Evolutionary conservation across 2,797 vertebrate genomes (phyloP), one percentile per base, ranked within the genome.

Genomic region (Coccyzus lansbergi): DNA sequence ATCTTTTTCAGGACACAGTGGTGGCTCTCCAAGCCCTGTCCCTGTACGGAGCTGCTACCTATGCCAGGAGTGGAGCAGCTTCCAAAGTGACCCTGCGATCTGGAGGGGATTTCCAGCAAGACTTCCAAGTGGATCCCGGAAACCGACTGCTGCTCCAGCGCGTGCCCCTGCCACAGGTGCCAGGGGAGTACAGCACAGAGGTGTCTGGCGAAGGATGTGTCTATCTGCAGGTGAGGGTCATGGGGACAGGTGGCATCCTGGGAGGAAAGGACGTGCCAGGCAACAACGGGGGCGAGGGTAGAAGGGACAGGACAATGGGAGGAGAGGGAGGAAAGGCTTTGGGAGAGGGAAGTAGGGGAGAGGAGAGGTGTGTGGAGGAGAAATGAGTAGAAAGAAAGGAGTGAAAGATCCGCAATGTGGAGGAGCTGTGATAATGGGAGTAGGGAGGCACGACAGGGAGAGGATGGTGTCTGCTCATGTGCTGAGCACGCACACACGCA

Each of bases 1-100:
- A 0, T 64, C 51, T 92, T 77, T 79, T 72, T 22, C 94, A 96
- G 95, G 95, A 96, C 89, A 96, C 95, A 2, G 93, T 97, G 81
- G 97, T 97, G 58, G 97, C 96, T 70, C 96, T 98, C 38, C 95
- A 98, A 11, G 97, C 97, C 70, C 69, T 98, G 64, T 91, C 97
- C 79, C 92, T 60, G 26, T 98, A 97, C 1, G 97, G 95, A 83
- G 79, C 93, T 22, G 58, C 25, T 63, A 98, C 97, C 34, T 98
- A 97, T 29, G 93, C 86, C 86, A 95, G 62, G 56, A 92, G 83
- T 1, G 91, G 70, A 31, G 83, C 93, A 14, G 63, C 90, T 59
- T 78, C 86, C 40, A 56, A 89, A 16, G 97, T 98, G 86, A 93
- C 69, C 58, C 44, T 98, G 76, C 24, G 5, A 3, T 95, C 96